Base-by-base conservation (phyloP, 2,888 invertebrate genomes). In the Sminthurides aquaticus region DNA sequence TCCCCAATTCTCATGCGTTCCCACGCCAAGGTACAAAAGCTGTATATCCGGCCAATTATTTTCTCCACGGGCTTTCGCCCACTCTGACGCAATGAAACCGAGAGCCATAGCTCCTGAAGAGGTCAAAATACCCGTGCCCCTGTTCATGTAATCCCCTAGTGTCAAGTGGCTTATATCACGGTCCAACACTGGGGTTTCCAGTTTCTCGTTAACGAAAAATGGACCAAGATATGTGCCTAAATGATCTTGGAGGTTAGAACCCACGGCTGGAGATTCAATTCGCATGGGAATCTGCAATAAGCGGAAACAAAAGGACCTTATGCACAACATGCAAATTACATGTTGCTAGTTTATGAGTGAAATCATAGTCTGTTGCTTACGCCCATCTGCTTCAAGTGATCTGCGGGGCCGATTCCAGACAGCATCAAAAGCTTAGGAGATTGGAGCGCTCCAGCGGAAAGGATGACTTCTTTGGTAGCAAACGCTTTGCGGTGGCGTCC, bases 331-430 rank as follows among this genome's bases (percentile, higher is more conserved):
- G n/a, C 22, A 43, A 43, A 49, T 49, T 49, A 8, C 20, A 20
- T 20, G 3, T 49, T 2, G 49, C 2, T 20, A 20, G n/a, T n/a
- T n/a, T n/a, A n/a, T n/a, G n/a, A n/a, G n/a, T n/a, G n/a, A n/a
- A n/a, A n/a, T n/a, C n/a, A n/a, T n/a, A n/a, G n/a, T n/a, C n/a
- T n/a, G n/a, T n/a, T n/a, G n/a, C n/a, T n/a, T n/a, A n/a, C n/a
- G 15, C 65, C 65, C 22, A 71, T 22, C 2, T 65, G 56, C 26
- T 70, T 60, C 20, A 72, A 60, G 57, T 69, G 48, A 18, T 65
- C 63, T 59, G 61, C 66, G 3, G 72, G 72, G 2, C 72, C 72
- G 1, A 72, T 67, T 29, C 72, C 72, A 18, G 68, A 68, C 5
- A 65, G 57, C 66, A 70, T 57, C 1, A 72, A 60, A 22, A 70